Base-by-base conservation (phyloP, 2,113 vertebrate genomes). In the Onychostoma macrolepis region DNA sequence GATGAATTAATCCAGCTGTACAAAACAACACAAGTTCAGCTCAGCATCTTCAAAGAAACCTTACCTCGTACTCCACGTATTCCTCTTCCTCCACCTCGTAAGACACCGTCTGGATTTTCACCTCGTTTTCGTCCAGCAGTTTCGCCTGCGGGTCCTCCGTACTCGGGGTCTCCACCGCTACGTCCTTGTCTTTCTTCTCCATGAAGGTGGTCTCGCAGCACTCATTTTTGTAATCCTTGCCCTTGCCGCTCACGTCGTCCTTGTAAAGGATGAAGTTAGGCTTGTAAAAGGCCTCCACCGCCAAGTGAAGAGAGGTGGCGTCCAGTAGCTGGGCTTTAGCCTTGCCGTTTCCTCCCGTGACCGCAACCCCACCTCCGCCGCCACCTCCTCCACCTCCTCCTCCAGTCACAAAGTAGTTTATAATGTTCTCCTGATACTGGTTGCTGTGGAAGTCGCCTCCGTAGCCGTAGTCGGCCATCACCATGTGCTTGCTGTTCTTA, bases 191-290 rank as follows among this genome's bases (percentile, higher is more conserved):
- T 89, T 96, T 97, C 91, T 93, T 96, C 92, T 99, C 98, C 0
- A 92, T 97, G 93, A 99, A 99, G 86, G 97, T 98, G 81, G 97
- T 99, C 95, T 99, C 98, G 0, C 97, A 98, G 89, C 96, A 98
- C 89, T 97, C 97, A 0, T 80, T 94, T 94, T 96, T 97, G 94
- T 96, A 96, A 91, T 98, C 98, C 94, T 97, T 98, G 87, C 93
- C 94, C 89, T 96, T 97, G 91, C 96, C 93, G 87, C 93, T 10
- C 0, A 90, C 92, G 85, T 97, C 97, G 93, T 98, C 97, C 91
- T 96, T 97, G 91, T 97, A 97, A 0, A 98, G 92, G 91, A 98
- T 98, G 91, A 97, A 97, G 92, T 95, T 97, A 81, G 97, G 97
- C 86, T 96, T 94, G 4, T 98, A 99, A 94, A 98, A 96, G 30